These are phyloP conservation scores for Enteromius thamalakanensis DNA, from an alignment of 2,797 vertebrate genomes.

Conservation along the genomic window DNA sequence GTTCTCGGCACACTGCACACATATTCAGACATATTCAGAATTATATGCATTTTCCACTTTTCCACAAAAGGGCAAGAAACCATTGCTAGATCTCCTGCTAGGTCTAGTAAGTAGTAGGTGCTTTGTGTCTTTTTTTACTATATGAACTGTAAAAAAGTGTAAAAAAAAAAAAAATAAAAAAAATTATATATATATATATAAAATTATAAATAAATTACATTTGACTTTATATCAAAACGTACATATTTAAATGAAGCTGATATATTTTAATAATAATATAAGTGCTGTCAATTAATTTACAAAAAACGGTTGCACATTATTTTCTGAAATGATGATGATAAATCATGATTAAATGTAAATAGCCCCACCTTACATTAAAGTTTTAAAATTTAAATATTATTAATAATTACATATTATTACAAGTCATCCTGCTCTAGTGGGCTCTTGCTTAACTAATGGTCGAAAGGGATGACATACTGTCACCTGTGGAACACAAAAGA, in stretches of 20 bases:
- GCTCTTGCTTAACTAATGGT: background rate
- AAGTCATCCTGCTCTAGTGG: background rate
- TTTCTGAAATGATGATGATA: too few species aligned
- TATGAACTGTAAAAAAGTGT: background rate
- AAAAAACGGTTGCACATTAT: too few species aligned
- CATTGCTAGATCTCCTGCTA: background rate
- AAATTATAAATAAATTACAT: too few species aligned
- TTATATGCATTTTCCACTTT: background rate
- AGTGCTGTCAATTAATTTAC: too few species aligned
- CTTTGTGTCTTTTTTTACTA: background rate
- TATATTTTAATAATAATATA: background rate
- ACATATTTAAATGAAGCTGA: background rate
- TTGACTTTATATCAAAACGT: background rate
- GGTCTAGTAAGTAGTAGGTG: background rate
- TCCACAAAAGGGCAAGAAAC: background rate
- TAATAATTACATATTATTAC: too few species aligned
- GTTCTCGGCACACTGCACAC: constrained; percentile 61
- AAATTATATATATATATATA: too few species aligned
- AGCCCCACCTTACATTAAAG: too few species aligned
- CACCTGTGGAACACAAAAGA: background rate
- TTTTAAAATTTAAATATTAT: too few species aligned
- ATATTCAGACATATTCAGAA: constrained; percentile 17
- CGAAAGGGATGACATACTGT: background rate
- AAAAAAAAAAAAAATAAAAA: too few species aligned
- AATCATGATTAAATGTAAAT: too few species aligned